Base-by-base conservation (phyloP, 2,113 vertebrate genomes). In the Dasyprocta punctata region DNA sequence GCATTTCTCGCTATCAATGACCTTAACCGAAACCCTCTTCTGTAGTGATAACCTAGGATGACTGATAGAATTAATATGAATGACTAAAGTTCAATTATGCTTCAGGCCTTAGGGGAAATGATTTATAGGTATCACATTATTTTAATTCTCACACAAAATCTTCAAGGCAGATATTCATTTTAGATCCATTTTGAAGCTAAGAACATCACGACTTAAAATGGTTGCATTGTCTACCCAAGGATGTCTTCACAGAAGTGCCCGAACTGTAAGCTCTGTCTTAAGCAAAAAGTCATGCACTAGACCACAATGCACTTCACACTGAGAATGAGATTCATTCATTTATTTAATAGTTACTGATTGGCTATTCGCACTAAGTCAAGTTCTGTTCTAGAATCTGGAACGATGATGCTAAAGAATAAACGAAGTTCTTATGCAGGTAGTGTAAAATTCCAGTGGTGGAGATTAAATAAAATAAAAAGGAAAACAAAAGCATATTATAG, bases 131-230 rank as follows among this genome's bases (percentile, higher is more conserved):
- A 58, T 14, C 13, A 41, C 56, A 78, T 14, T 52, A 92, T 83
- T 93, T 89, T 92, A 94, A 89, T 82, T 19, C 49, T 86, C 47
- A 54, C 36, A 67, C 28, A 89, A 69, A 96, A 56, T 56, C 30
- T 82, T 96, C 41, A 75, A 95, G 33, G 41, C 30, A 75, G 44
- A 11, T 49, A 65, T 7, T 67, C 14, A 84, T 26, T 81, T 87
- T 33, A 73, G 63, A 61, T 65, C 9, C 20, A 75, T 63, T 83
- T 89, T 89, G 17, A 12, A 94, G 20, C 19, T 92, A 67, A 96
- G 41, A 71, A 47, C 24, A 10, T 44, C 81, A 33, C 5, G 54
- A 38, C 49, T 85, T 63, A 69, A 63, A 47, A 60, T 60, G 19
- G 44, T 44, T 69, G 86, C 56, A 38, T 2, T 88, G 44, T 30